Evolutionary conservation across 2,113 vertebrate species (phyloP).

Genomic region (Labeo rohita): DNA sequence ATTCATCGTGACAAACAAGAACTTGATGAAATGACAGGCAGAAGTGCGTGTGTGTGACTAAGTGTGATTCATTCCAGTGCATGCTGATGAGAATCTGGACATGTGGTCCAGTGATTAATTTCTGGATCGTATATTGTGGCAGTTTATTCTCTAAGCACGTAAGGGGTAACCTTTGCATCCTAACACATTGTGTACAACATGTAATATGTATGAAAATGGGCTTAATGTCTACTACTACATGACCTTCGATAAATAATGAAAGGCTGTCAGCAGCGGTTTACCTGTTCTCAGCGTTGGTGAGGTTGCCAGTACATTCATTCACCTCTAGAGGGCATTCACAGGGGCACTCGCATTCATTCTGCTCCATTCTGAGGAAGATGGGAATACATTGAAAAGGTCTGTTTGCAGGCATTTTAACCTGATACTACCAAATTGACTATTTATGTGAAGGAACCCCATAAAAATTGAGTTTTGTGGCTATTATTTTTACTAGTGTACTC

Average conservation of each 20-base stretch:
- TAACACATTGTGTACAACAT: neutral
- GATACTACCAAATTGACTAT: neutral
- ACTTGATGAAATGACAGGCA: conserved; percentile 29
- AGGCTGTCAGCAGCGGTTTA: conserved; percentile 58
- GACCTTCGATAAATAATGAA: neutral
- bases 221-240: neutral
- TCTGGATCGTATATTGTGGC: neutral
- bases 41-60: conserved; percentile 1
- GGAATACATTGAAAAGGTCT: neutral
- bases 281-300: conserved; percentile 96
- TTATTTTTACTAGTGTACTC: neutral
- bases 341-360: conserved; percentile 98
- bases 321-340: conserved; percentile 99
- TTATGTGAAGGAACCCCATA: neutral
- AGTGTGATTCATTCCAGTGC: conserved; percentile 16
- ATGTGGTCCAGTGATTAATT: neutral
- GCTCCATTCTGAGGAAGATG: conserved; percentile 88
- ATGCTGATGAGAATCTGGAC: conserved; percentile 40
- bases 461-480: neutral
- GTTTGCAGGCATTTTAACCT: neutral
- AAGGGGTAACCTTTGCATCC: neutral
- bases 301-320: conserved; percentile 96
- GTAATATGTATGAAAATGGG: neutral
- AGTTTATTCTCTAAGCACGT: neutral
- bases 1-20: conserved; percentile 43